Base-by-base conservation (phyloP, 2,888 invertebrate species). In the Azorinus chamasolen region DNA sequence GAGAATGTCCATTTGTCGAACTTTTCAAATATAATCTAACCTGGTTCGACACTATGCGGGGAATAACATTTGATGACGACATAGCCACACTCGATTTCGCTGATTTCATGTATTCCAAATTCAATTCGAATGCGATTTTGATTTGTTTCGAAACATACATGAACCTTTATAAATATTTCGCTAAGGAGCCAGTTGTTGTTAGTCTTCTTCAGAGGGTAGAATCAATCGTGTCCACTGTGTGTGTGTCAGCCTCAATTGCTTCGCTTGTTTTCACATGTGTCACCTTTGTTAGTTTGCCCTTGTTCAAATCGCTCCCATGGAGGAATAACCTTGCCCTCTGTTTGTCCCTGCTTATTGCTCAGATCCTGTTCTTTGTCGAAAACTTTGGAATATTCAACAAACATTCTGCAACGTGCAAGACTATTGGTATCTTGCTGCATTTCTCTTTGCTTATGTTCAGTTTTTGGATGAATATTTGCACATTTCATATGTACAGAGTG, bases 401-500 rank as follows among this genome's bases (percentile, higher is more conserved):
- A 16, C 46, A 24, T 1, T 61, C 61, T 2, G 37, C 18, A 12
- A 16, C 6, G 5, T 78, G 78, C 41, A 48, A 61, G 20, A 4
- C 51, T 20, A 6, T 73, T 8, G 78, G 78, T 6, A 41, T 69
- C 0, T 16, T 54, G 2, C 51, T 69, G 2, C 78, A 78, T 43
- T 73, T 69, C 25, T 62, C 65, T 27, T 73, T 68, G 78, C 59
- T 78, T 4, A 14, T 66, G n/a, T 37, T 69, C 0, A 37, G 61
- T 32, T 62, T 62, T 20, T 69, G 69, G 62, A 68, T 68, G 72
- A 58, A 58, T 58, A 45, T 68, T 12, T 76, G 76, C 39, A 71
- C 70, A 1, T 66, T 71, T 22, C 70, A 76, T 25, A 64, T 78
- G 65, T 73, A 69, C 20, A 63, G 57, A 10, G 64, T 78, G 16